Conservation (phyloP, 1,140 invertebrate genomes). For the Watersipora subatra region DNA sequence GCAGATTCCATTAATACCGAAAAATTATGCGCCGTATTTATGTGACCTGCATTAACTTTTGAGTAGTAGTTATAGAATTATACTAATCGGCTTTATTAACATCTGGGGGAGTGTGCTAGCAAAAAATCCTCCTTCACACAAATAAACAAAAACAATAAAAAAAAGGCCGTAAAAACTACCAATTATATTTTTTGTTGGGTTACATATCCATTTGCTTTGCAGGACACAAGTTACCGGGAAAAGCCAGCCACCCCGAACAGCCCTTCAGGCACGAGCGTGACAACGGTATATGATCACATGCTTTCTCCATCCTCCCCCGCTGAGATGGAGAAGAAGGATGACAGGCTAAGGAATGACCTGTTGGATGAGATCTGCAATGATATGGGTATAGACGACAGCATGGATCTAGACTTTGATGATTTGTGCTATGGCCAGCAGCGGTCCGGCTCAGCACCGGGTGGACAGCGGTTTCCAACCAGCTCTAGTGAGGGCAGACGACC, state of each 20-base stretch:
- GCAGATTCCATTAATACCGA: no score
- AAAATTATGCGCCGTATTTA: no score
- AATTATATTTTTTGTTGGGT: no score
- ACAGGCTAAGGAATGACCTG: conserved; percentile 36
- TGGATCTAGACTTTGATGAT: conserved; percentile 38
- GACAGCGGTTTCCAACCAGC: background rate
- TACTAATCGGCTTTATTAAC: no score
- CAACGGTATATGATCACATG: conserved; percentile 15
- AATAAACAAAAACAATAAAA: no score
- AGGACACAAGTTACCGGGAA: conserved; percentile 35
- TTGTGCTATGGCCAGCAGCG: conserved; percentile 5
- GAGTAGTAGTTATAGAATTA: no score
- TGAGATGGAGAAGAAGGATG: conserved; percentile 14
- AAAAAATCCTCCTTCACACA: no score
- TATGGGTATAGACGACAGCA: conserved; percentile 38
- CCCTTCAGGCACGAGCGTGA: conserved; percentile 24
- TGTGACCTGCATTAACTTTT: no score
- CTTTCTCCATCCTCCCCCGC: conserved; percentile 8
- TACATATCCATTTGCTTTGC: no score
- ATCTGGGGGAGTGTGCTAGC: no score
- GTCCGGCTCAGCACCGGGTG: background rate
- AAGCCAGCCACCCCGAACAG: conserved; percentile 18
- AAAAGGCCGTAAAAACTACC: no score
- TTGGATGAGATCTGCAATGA: conserved; percentile 38
- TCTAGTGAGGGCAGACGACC: background rate